Evolutionary conservation across 37 sponge, comb jelly and placozoan species (phyloP), one percentile per base, ranked within the genome.

Genomic region (Halisarca cf. caerulea): DNA sequence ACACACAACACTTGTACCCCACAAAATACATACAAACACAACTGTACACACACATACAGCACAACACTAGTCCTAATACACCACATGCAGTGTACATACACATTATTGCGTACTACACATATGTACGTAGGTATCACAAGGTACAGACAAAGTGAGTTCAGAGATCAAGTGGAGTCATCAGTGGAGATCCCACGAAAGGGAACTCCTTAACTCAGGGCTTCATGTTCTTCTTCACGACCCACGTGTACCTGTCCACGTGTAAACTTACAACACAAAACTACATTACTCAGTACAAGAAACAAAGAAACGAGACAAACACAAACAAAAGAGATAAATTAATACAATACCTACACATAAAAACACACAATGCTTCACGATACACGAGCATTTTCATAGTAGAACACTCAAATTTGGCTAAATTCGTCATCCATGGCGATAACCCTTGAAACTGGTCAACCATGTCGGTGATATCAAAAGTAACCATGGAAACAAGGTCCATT

Each of bases 101-200:
- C n/a, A n/a, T n/a, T n/a, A n/a, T n/a, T n/a, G n/a, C n/a, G n/a
- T n/a, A n/a, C 11, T 17, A 54, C 57, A 59, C 60, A 59, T 25
- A 59, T 25, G 25, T 25, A 59, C 60, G 25, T 25, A 59, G 25
- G 25, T 6, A 6, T 6, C 23, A n/a, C 23, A n/a, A 59, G 3
- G 25, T 25, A 59, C 60, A 59, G 25, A 59, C 60, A 59, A 25
- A 3, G 4, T 59, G 25, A 27, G 69, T 34, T 68, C 69, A 68
- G 69, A 68, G 69, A 68, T 68, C 69, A 68, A 68, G 69, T 68
- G 69, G 35, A 17, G 4, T 30, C 69, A 28, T 7, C 69, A 68
- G 17, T 68, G 25, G 35, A 8, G 23, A 34, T 27, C 30, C 1
- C 17, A 68, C 4, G 35, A 34, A 1, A 68, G 2, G 34, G 3